A percentile compares a stretch with the other conserved stretches of the same genome.
phyloP scores from a whole-genome alignment of 2,888 invertebrate genomes.

The Nomada goodeniana region DNA sequence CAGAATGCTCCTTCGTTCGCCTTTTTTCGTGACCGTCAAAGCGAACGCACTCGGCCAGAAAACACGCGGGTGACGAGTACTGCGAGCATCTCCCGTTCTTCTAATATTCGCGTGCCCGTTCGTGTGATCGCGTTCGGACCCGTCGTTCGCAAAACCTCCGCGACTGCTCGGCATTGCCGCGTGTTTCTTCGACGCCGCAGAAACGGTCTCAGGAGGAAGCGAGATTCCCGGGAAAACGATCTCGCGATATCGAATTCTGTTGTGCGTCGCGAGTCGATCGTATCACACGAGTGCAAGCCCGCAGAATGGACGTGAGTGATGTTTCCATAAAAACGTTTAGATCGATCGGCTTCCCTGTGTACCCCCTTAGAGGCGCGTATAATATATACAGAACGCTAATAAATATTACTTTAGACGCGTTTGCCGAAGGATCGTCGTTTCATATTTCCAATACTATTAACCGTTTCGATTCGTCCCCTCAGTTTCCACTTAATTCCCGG shows the following conservation, averaged over 20 bases:
- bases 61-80: conserved; percentile 52
- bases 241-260: conserved; percentile 42
- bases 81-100: conserved; percentile 9
- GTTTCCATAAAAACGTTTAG: conserved; percentile 23
- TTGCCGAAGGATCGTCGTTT: neutral
- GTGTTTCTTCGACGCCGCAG: conserved; percentile 27
- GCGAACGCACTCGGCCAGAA: conserved; percentile 45
- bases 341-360: neutral
- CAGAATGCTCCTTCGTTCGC: conserved; percentile 8
- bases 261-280: conserved; percentile 42
- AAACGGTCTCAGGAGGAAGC: conserved; percentile 38
- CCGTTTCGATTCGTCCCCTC: neutral
- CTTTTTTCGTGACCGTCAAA: conserved; percentile 16
- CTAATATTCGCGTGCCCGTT: conserved; percentile 5
- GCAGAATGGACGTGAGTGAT: conserved; percentile 66
- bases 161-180: neutral
- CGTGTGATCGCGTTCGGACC: neutral
- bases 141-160: neutral
- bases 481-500: no score
- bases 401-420: neutral
- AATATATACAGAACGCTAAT: neutral
- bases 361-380: neutral
- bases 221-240: conserved; percentile 25
- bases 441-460: neutral
- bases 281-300: conserved; percentile 39